Conservation (phyloP, 2,113 vertebrate species). For the Rana temporaria region DNA sequence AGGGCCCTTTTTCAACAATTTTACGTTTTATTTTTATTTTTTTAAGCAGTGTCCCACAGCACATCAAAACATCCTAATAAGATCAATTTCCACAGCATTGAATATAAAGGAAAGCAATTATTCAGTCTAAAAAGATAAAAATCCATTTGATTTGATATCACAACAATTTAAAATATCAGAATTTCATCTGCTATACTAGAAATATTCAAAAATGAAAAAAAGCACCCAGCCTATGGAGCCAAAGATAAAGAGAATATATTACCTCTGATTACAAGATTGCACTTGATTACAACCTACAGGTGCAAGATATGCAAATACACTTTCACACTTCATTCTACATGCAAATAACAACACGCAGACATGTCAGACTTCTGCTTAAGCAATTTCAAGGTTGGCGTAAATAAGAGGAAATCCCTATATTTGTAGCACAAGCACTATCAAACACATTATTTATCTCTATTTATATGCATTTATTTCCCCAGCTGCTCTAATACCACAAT, state of each 20-base stretch:
- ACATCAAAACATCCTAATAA: too few species aligned
- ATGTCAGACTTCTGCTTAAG: conserved; percentile 23
- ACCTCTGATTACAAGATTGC: conserved; percentile 52
- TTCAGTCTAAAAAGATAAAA: too few species aligned
- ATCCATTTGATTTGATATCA: too few species aligned
- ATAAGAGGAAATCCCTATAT: not conserved
- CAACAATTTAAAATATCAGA: not conserved
- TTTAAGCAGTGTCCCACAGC: too few species aligned
- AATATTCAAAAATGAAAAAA: not conserved
- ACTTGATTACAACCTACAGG: conserved; percentile 55
- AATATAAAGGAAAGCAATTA: too few species aligned
- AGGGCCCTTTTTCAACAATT: too few species aligned
- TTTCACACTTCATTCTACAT: conserved; percentile 20
- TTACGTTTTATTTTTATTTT: too few species aligned
- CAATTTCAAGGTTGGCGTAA: conserved; percentile 13
- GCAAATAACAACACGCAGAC: conserved; percentile 25
- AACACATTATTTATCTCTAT: conserved; percentile 9
- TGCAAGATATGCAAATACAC: conserved; percentile 43
- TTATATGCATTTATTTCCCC: not conserved
- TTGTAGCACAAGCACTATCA: not conserved
- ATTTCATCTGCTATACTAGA: not conserved
- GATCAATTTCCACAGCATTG: too few species aligned
- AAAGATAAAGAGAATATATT: conserved; percentile 45
- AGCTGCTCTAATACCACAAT: conserved; percentile 4
- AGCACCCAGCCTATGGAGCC: not conserved